phyloP scores from a whole-genome alignment of 2,888 invertebrate species.

The Diaprepes abbreviatus region DNA sequence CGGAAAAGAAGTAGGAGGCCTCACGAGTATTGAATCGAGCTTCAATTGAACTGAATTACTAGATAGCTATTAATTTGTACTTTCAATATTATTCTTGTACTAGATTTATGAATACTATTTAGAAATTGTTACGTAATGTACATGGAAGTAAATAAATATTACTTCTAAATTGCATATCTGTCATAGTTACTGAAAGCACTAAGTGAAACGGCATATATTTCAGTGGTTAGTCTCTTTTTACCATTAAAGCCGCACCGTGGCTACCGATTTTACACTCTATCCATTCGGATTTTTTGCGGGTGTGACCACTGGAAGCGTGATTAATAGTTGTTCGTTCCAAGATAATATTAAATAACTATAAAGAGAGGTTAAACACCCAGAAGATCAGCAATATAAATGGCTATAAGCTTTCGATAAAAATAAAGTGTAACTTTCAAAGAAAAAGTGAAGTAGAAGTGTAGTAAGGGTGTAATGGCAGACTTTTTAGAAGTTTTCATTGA shows the following conservation, averaged over 20 bases:
- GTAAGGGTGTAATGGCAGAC: not conserved
- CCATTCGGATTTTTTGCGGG: slow-evolving; percentile 37
- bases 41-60: too few species aligned
- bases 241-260: slow-evolving; percentile 31
- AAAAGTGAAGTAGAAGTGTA: too few species aligned
- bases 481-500: not conserved
- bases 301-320: slow-evolving; percentile 42
- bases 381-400: slow-evolving; percentile 21
- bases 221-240: slow-evolving; percentile 31
- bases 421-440: not conserved
- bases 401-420: slow-evolving; percentile 3
- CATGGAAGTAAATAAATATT: too few species aligned
- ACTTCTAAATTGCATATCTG: too few species aligned
- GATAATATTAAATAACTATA: slow-evolving; percentile 44
- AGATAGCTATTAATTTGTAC: too few species aligned
- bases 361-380: slow-evolving; percentile 26
- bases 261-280: slow-evolving; percentile 42
- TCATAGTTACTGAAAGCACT: not conserved
- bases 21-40: too few species aligned
- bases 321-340: slow-evolving; percentile 29
- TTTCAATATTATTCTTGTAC: too few species aligned
- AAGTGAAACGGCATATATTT: slow-evolving; percentile 22
- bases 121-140: too few species aligned
- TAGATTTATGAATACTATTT: too few species aligned
- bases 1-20: too few species aligned